phyloP scores from a whole-genome alignment of 1,140 invertebrate species.

The Trichonephila inaurata region DNA sequence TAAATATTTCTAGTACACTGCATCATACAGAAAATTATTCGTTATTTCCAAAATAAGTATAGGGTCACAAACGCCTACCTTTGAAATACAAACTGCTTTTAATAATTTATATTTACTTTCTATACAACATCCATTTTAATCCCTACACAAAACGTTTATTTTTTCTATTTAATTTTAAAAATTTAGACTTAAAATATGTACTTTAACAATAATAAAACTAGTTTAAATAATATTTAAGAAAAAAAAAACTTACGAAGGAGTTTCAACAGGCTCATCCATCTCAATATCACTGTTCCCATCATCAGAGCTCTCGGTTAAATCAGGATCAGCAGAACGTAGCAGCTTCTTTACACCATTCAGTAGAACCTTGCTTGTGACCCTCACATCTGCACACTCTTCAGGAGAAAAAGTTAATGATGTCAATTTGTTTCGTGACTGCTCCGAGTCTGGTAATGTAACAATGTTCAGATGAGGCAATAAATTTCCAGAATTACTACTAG shows the following conservation, averaged over 20 bases:
- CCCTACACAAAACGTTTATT: too few relatives aligned
- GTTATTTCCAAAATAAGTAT: too few relatives aligned
- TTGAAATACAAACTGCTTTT: too few relatives aligned
- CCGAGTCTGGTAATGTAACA: neutral
- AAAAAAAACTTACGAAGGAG: conserved; percentile 51
- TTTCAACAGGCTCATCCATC: neutral
- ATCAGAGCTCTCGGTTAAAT: conserved; percentile 65
- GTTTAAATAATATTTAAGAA: neutral
- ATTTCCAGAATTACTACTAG: conserved; percentile 74
- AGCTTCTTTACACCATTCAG: neutral
- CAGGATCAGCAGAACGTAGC: conserved; percentile 25
- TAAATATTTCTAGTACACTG: too few relatives aligned
- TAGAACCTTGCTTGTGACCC: conserved; percentile 9
- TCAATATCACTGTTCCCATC: conserved; percentile 52
- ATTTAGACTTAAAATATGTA: too few relatives aligned
- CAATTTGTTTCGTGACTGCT: neutral
- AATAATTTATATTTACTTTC: too few relatives aligned
- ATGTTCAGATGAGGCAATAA: conserved; percentile 48
- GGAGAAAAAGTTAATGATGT: neutral
- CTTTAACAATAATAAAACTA: neutral
- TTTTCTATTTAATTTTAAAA: too few relatives aligned
- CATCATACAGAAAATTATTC: too few relatives aligned
- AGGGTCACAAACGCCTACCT: too few relatives aligned
- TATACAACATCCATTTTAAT: too few relatives aligned
- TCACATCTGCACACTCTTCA: conserved; percentile 56